Percentiles rank a stretch among this genome's conserved stretches.
phyloP scores from a whole-genome alignment of 2,888 invertebrate genomes.

The Agrochola macilenta region DNA sequence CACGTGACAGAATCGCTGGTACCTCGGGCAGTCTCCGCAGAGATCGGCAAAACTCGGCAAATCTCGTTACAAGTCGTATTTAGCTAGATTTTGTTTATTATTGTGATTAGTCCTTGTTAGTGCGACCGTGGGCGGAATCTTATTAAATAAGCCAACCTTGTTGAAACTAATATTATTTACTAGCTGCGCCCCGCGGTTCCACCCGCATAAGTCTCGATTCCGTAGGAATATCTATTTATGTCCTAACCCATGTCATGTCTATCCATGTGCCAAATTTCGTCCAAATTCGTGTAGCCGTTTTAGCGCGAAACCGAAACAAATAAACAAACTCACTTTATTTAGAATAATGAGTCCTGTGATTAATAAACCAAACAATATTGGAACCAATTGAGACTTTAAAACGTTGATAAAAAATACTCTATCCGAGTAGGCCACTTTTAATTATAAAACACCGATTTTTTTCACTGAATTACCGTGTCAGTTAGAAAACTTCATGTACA shows the following conservation, averaged over 20 bases:
- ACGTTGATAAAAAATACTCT: background rate
- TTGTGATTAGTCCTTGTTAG: slow-evolving; percentile 20
- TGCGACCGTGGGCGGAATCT: background rate
- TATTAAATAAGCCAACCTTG: background rate
- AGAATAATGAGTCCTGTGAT: too few relatives aligned
- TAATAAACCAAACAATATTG: background rate
- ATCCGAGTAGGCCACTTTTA: background rate
- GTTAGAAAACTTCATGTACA: background rate
- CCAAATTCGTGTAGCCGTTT: too few relatives aligned
- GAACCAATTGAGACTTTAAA: background rate
- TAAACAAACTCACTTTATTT: too few relatives aligned
- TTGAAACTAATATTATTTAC: background rate
- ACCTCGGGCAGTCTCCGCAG: background rate
- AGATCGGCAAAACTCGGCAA: background rate
- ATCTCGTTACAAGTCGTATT: slow-evolving; percentile 5
- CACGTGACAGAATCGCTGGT: slow-evolving; percentile 34
- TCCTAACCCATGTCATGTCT: too few relatives aligned
- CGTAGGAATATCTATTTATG: too few relatives aligned
- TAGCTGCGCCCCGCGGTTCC: too few relatives aligned
- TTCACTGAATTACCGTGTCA: background rate
- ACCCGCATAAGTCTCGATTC: too few relatives aligned
- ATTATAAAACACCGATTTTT: background rate
- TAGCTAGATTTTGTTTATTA: slow-evolving; percentile 29
- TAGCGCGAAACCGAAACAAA: too few relatives aligned
- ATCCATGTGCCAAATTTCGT: too few relatives aligned